phyloP scores from a whole-genome alignment of 2,113 vertebrate genomes.

The Fukomys damarensis region DNA sequence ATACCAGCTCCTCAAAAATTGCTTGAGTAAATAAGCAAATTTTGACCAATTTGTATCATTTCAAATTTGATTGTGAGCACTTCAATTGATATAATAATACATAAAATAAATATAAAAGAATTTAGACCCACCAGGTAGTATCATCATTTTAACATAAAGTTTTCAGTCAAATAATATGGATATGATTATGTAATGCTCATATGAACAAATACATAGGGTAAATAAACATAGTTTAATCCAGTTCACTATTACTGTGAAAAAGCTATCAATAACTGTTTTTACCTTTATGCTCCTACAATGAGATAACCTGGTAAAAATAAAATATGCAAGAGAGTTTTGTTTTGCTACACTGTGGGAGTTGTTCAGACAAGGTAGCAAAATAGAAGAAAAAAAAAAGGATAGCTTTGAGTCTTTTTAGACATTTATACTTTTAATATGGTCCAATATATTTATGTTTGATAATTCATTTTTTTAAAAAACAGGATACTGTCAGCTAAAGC shows the following conservation, averaged over 20 bases:
- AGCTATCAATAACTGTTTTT: neutral
- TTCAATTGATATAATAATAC: neutral
- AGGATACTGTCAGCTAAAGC: neutral
- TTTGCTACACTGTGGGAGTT: neutral
- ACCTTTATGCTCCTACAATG: neutral
- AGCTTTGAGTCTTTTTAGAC: neutral
- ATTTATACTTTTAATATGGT: neutral
- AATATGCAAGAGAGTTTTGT: neutral
- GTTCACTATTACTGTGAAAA: neutral
- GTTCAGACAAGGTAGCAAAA: neutral
- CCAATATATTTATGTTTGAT: neutral
- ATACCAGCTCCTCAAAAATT: neutral
- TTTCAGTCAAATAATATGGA: neutral
- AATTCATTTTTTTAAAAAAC: constrained; percentile 15
- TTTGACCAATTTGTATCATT: constrained; percentile 6
- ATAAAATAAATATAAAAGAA: neutral
- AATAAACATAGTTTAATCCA: neutral
- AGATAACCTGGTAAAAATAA: neutral
- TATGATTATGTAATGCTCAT: neutral
- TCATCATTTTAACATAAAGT: neutral
- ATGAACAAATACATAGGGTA: neutral
- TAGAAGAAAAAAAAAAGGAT: neutral
- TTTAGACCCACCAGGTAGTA: neutral
- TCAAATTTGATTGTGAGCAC: neutral
- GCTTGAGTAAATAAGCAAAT: neutral